Evolutionary conservation across 2,797 vertebrate species (phyloP).

Genomic region (Antennarius maculatus): DNA sequence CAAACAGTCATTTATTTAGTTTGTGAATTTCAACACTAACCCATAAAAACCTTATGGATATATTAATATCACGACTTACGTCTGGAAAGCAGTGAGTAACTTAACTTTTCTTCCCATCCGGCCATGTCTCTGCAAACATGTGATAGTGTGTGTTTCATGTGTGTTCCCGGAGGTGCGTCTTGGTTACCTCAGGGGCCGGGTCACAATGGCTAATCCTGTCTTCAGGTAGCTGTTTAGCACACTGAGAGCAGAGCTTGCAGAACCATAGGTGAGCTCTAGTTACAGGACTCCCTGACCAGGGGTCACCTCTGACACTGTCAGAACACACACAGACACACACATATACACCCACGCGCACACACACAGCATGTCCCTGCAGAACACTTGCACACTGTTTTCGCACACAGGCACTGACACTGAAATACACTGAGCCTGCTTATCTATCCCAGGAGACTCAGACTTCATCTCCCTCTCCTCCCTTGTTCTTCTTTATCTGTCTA

Average conservation of each 20-base stretch:
- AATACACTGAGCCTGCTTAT: constrained; percentile 70
- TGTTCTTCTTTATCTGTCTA: constrained; percentile 68
- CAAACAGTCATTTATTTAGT: background rate
- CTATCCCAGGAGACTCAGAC: constrained; percentile 75
- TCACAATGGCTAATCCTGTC: constrained; percentile 82
- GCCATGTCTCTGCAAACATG: constrained; percentile 57
- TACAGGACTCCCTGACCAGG: constrained; percentile 83
- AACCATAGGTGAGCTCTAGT: constrained; percentile 82
- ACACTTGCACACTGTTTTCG: constrained; percentile 26
- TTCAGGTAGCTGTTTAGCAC: constrained; percentile 85
- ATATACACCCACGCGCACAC: constrained; percentile 20
- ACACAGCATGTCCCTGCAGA: constrained; percentile 37
- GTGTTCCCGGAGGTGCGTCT: constrained; percentile 78
- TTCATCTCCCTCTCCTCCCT: constrained; percentile 52
- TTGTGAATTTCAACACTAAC: background rate
- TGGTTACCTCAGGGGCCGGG: constrained; percentile 80
- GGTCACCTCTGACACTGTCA: constrained; percentile 74
- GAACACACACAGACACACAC: constrained; percentile 42
- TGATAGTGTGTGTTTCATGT: constrained; percentile 76
- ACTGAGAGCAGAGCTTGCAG: constrained; percentile 77
- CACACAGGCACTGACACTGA: constrained; percentile 39
- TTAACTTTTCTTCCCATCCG: constrained; percentile 41
- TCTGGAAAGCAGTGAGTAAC: background rate
- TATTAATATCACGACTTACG: background rate
- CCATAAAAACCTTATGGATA: background rate